These are phyloP conservation scores for Coregonus clupeaformis DNA, from an alignment of 2,113 vertebrate genomes.

Conservation along the genomic window DNA sequence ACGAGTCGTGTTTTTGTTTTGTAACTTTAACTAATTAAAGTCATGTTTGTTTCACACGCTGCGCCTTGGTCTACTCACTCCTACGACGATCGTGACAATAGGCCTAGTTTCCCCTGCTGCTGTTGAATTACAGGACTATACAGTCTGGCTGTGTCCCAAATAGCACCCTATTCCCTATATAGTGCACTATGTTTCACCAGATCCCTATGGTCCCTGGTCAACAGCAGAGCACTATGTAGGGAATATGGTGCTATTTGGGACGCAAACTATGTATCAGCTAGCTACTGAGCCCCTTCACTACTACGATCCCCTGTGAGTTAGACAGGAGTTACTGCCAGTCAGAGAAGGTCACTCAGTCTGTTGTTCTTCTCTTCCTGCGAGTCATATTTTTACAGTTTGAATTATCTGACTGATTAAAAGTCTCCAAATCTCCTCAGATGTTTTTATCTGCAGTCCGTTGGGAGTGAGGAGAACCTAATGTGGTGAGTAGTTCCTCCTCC, in stretches of 20 bases:
- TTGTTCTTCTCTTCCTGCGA: neutral
- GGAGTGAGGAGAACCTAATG: neutral
- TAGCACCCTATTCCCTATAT: too few relatives aligned
- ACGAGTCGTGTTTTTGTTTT: too few relatives aligned
- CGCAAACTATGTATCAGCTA: neutral
- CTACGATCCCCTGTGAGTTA: neutral
- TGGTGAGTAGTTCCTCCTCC: neutral
- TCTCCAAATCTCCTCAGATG: neutral
- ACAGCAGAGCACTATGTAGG: too few relatives aligned
- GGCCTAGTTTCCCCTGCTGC: slow-evolving; percentile 43
- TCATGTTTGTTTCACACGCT: too few relatives aligned
- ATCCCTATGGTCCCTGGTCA: too few relatives aligned
- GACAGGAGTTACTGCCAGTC: slow-evolving; percentile 5
- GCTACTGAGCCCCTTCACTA: slow-evolving; percentile 41
- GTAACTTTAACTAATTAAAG: too few relatives aligned
- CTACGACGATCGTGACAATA: too few relatives aligned
- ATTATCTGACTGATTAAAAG: slow-evolving; percentile 14
- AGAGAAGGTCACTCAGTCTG: slow-evolving; percentile 19
- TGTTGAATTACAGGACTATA: slow-evolving; percentile 8
- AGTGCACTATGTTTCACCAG: too few relatives aligned
- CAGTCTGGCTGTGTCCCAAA: slow-evolving; percentile 9
- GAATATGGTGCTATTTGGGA: too few relatives aligned
- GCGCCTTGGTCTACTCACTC: too few relatives aligned
- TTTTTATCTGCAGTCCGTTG: neutral
- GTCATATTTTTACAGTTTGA: slow-evolving; percentile 4